Base-by-base conservation (phyloP, 1,140 invertebrate species). In the Aleiodes sp. region DNA sequence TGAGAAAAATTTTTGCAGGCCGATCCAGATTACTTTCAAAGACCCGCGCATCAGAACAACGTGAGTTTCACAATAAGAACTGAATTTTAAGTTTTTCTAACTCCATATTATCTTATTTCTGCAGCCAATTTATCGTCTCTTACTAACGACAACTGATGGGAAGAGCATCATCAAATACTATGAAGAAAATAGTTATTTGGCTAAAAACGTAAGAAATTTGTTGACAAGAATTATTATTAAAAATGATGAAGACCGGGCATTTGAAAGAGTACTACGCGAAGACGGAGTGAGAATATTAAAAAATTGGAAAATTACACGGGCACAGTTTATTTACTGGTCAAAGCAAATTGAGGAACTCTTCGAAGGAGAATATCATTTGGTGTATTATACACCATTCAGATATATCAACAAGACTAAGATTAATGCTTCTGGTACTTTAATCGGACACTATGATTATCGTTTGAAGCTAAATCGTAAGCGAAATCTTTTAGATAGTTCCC, bases 321-420 rank as follows among this genome's bases (percentile, higher is more conserved):
- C 26, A 1, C 60, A 62, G n/a, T 62, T 62, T 19, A 62, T 62
- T 35, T 6, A 31, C 21, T 62, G 29, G 60, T 31, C 26, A 2
- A 33, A 62, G 4, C 60, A 62, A 62, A 62, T 62, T 19, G 60
- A 62, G 19, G 4, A 62, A 35, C 21, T 62, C 9, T 62, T 62
- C 14, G 16, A 10, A 6, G n/a, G 28, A 12, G 29, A 62, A 19
- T 12, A 29, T 31, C 35, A 29, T 14, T 62, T 31, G 9, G 35
- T 29, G 7, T 62, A 62, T 37, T 62, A 62, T 9, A 62, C 60
- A 10, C 60, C 60, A 16, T 62, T 62, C 31, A 62, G 28, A 21
- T 62, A 62, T n/a, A 14, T 62, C 4, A 37, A 62, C 29, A 35
- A 35, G 16, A n/a, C 12, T 9, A 62, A 62, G 14, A 19, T 62